phyloP scores from a whole-genome alignment of 2,888 invertebrate species.

The Petrolisthes cinctipes region DNA sequence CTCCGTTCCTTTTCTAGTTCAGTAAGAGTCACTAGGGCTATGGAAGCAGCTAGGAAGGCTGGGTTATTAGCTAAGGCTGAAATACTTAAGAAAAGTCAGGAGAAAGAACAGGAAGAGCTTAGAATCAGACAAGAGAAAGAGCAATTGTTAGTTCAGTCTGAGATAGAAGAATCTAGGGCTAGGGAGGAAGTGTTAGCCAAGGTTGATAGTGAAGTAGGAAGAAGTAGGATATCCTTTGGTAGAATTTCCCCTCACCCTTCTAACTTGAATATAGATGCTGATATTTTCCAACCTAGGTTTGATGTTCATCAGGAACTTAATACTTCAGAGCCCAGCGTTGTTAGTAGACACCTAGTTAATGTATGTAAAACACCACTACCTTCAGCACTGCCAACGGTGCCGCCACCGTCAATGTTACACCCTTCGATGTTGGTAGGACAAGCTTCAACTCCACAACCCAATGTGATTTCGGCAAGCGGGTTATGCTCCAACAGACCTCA shows the following conservation, averaged over 20 bases:
- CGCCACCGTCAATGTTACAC: too few species aligned
- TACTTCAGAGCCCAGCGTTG: not conserved
- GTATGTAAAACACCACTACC: not conserved
- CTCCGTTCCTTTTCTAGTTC: not conserved
- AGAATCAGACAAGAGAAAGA: not conserved
- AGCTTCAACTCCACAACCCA: too few species aligned
- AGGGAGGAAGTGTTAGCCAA: not conserved
- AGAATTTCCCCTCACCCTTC: not conserved
- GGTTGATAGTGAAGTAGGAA: not conserved
- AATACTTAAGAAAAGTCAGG: too few species aligned
- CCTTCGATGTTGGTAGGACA: too few species aligned
- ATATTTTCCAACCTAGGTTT: not conserved
- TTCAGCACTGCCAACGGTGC: too few species aligned
- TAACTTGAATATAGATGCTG: slow-evolving; percentile 6
- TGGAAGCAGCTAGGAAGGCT: not conserved
- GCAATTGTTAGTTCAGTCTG: not conserved
- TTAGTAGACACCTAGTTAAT: not conserved
- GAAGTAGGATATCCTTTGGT: not conserved
- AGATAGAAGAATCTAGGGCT: slow-evolving; percentile 1
- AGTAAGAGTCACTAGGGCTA: not conserved
- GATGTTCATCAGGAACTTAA: not conserved
- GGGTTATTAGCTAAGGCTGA: slow-evolving; percentile 1
- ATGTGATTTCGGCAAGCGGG: too few species aligned
- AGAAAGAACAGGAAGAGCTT: not conserved
- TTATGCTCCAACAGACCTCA: too few species aligned